Conservation (phyloP, 2,113 vertebrate species). For the Aix galericulata region DNA sequence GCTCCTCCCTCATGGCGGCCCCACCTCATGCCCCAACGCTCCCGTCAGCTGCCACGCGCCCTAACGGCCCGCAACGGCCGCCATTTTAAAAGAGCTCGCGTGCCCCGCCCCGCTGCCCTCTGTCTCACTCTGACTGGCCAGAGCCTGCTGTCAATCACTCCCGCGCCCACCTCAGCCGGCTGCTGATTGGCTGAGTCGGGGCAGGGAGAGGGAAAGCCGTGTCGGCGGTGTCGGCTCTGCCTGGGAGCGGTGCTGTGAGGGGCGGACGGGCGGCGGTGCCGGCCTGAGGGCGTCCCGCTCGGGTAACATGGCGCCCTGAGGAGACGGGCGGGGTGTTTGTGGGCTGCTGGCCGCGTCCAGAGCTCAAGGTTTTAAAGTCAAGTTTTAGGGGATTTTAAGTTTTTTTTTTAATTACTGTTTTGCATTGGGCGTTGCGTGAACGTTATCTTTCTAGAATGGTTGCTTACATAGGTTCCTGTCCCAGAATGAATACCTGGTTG, state of each 20-base stretch:
- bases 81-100: neutral
- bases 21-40: neutral
- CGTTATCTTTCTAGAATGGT: neutral
- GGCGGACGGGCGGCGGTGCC: neutral
- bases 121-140: neutral
- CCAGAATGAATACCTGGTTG: neutral
- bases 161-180: neutral
- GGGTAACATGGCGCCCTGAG: neutral
- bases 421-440: neutral
- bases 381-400: neutral
- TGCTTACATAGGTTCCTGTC: neutral
- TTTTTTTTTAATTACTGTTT: neutral
- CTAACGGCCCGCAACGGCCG: neutral
- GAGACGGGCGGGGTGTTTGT: neutral
- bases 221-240: neutral
- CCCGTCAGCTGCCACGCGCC: rapidly evolving
- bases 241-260: no score
- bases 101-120: neutral
- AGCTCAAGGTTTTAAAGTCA: neutral
- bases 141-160: rapidly evolving
- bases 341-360: no score
- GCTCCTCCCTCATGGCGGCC: rapidly evolving
- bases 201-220: neutral
- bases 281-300: rapidly evolving
- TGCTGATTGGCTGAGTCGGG: neutral